A percentile compares a stretch with the other conserved stretches of the same genome.
phyloP scores from a whole-genome alignment of 1,140 invertebrate genomes.

The Philaenus spumarius region DNA sequence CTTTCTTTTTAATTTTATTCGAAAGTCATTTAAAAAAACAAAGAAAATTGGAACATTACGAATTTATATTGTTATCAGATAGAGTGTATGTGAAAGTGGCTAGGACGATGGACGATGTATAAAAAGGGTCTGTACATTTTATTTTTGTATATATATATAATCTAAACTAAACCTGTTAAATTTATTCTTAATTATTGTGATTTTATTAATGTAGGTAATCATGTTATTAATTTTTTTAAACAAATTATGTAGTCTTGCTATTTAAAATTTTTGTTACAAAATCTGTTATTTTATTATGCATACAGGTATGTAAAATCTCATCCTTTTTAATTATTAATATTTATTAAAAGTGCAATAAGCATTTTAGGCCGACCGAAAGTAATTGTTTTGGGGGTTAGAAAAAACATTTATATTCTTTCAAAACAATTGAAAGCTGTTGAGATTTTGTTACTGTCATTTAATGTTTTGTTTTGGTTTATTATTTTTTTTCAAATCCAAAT shows the following conservation, averaged over 20 bases:
- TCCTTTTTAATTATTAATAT: not conserved
- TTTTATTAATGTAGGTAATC: not conserved
- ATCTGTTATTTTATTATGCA: not conserved
- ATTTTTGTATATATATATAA: slow-evolving; percentile 3
- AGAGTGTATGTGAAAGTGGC: not conserved
- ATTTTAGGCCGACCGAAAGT: not conserved
- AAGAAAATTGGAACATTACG: not conserved
- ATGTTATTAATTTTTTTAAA: not conserved
- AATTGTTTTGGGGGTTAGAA: not conserved
- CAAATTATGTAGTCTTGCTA: not conserved
- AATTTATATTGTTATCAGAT: slow-evolving; percentile 4
- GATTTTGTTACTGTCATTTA: no score
- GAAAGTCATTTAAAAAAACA: not conserved
- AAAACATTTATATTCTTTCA: not conserved
- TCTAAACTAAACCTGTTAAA: slow-evolving; percentile 5
- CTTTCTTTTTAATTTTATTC: not conserved
- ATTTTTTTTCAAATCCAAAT: no score
- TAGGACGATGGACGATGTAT: not conserved
- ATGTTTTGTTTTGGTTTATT: no score
- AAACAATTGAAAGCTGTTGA: not conserved
- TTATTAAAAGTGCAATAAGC: not conserved
- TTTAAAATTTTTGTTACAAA: not conserved
- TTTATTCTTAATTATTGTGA: slow-evolving; percentile 4
- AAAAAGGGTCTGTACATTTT: slow-evolving; percentile 3
- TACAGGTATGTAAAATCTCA: not conserved